A percentile compares a stretch with the other conserved stretches of the same genome.
phyloP scores from a whole-genome alignment of 2,113 vertebrate genomes.

The Mola mola region DNA sequence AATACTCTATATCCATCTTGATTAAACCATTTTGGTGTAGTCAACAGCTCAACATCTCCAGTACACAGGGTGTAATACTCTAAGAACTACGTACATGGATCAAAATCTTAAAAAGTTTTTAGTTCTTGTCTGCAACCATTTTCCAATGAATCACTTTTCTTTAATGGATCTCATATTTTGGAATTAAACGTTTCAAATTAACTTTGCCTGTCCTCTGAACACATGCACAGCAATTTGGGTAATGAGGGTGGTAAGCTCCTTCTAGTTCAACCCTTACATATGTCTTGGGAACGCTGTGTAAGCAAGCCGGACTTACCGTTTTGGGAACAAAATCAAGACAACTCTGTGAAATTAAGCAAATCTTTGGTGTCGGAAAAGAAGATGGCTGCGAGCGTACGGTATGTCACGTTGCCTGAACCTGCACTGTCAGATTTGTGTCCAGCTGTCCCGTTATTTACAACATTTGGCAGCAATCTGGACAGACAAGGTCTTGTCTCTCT shows the following conservation, averaged over 20 bases:
- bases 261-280: background rate
- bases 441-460: constrained; percentile 82
- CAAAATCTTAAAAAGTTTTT: too few species aligned
- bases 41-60: too few species aligned
- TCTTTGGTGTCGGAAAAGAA: constrained; percentile 80
- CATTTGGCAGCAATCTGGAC: constrained; percentile 84
- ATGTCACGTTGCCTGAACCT: constrained; percentile 59
- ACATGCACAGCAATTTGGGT: constrained; percentile 30
- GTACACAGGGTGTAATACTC: too few species aligned
- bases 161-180: constrained; percentile 44
- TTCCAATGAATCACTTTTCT: too few species aligned
- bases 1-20: constrained; percentile 15
- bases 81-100: too few species aligned
- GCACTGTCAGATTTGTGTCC: constrained; percentile 88
- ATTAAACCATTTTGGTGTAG: constrained; percentile 17
- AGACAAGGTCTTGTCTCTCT: constrained; percentile 66
- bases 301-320: constrained; percentile 26
- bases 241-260: constrained; percentile 20
- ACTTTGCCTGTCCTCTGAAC: constrained; percentile 26
- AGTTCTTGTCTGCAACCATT: too few species aligned
- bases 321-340: constrained; percentile 60
- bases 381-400: constrained; percentile 52
- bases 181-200: constrained; percentile 51
- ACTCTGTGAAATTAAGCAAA: constrained; percentile 71
- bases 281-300: constrained; percentile 10